Percentiles rank a stretch among this genome's conserved stretches.
Conservation (phyloP, 2,113 vertebrate genomes). For the Cromileptes altivelis region DNA sequence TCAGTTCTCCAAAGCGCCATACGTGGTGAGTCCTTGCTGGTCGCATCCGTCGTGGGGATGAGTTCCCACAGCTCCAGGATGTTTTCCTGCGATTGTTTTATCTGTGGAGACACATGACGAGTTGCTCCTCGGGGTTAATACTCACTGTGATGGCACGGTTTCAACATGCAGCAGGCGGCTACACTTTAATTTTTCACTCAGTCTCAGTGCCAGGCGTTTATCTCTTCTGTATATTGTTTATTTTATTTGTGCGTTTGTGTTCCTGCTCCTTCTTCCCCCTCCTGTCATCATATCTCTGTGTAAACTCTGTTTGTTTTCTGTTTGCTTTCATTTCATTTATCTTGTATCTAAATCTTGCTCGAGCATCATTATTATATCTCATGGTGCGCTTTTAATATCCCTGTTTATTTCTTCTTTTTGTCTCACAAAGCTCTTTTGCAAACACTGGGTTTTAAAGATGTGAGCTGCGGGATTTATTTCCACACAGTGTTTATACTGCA, state of each 20-base stretch:
- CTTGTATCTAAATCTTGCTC: neutral
- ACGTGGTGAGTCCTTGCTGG: constrained; percentile 74
- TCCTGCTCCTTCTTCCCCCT: neutral
- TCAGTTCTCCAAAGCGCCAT: constrained; percentile 47
- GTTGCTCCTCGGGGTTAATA: neutral
- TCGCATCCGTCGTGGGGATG: neutral
- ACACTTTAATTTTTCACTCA: neutral
- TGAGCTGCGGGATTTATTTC: neutral
- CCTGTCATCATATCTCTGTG: neutral
- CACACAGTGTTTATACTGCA: neutral
- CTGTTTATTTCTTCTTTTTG: constrained; percentile 1
- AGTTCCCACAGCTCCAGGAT: constrained; percentile 46
- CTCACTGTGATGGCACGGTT: neutral
- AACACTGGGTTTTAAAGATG: neutral
- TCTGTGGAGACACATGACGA: constrained; percentile 8
- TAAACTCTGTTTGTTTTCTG: neutral
- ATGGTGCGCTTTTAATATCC: neutral
- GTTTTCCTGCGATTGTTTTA: constrained; percentile 59
- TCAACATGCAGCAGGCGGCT: neutral
- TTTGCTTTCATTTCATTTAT: neutral
- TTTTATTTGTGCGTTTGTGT: neutral
- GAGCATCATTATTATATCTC: neutral
- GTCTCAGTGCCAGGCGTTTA: neutral
- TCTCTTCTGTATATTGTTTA: neutral
- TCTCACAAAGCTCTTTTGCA: constrained; percentile 1